Conservation (phyloP, 1,140 invertebrate species). For the Meloidogyne exigua region DNA sequence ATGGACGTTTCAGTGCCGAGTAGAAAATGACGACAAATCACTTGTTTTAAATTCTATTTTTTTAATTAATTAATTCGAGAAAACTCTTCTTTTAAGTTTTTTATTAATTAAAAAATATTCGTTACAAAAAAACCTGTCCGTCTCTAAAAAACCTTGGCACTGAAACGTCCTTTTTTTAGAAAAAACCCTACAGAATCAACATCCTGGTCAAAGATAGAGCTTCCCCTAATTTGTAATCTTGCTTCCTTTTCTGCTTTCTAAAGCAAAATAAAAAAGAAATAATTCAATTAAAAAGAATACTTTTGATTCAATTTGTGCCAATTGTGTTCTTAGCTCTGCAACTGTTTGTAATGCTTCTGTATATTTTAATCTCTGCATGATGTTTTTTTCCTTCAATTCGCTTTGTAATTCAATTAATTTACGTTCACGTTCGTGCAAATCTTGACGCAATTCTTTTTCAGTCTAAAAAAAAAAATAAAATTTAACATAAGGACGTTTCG, state of each 20-base stretch:
- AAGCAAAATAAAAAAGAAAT: conserved; percentile 19
- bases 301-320: conserved; percentile 87
- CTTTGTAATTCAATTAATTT: conserved; percentile 82
- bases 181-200: conserved; percentile 52
- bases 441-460: conserved; percentile 75
- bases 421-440: conserved; percentile 80
- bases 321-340: conserved; percentile 89
- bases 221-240: conserved; percentile 53
- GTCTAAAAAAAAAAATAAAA: conserved; percentile 66
- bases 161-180: too few species aligned
- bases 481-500: too few species aligned
- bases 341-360: conserved; percentile 88
- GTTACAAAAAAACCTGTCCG: too few species aligned
- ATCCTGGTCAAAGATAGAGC: conserved; percentile 53
- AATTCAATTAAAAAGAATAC: conserved; percentile 66
- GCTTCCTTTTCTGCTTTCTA: conserved; percentile 62
- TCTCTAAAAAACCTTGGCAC: too few species aligned
- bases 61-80: too few species aligned
- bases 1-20: too few species aligned
- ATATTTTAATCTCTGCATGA: conserved; percentile 88
- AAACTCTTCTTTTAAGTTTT: too few species aligned
- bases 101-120: too few species aligned
- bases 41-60: too few species aligned
- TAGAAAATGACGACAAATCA: too few species aligned
- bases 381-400: conserved; percentile 84